Conservation (phyloP, 2,888 invertebrate species). For the Drosophila anceps region DNA sequence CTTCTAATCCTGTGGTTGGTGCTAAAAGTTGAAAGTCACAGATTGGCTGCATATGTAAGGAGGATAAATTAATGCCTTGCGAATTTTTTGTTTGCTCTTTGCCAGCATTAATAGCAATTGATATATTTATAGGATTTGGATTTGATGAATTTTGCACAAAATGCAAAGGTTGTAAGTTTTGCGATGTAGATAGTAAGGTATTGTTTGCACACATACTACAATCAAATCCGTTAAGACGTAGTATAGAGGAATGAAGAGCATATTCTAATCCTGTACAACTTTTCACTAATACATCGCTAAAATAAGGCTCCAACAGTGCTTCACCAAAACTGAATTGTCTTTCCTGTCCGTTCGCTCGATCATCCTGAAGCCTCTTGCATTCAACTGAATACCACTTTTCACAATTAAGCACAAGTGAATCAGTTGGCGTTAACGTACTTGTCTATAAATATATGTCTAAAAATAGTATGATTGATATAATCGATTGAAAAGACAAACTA, state of each 20-base stretch:
- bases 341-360: conserved; percentile 86
- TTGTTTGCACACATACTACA: conserved; percentile 85
- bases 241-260: conserved; percentile 87
- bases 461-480: not conserved
- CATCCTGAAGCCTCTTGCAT: conserved; percentile 87
- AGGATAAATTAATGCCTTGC: conserved; percentile 77
- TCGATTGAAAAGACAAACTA: not conserved
- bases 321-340: conserved; percentile 88
- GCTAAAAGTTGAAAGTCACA: conserved; percentile 47
- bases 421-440: conserved; percentile 86
- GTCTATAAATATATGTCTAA: conserved; percentile 82
- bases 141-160: conserved; percentile 63
- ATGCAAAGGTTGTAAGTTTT: conserved; percentile 32
- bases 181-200: conserved; percentile 5
- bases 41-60: conserved; percentile 80
- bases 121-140: conserved; percentile 71
- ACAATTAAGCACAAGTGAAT: conserved; percentile 87
- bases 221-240: conserved; percentile 87
- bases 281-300: conserved; percentile 86
- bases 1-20: conserved; percentile 21
- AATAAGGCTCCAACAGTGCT: conserved; percentile 89
- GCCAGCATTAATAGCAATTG: conserved; percentile 53
- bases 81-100: conserved; percentile 67
- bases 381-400: conserved; percentile 88
- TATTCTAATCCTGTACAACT: conserved; percentile 85